A percentile compares a stretch with the other conserved stretches of the same genome.
Conservation (phyloP, 35 echinoderm and acorn worm species). For the Patiria miniata region DNA sequence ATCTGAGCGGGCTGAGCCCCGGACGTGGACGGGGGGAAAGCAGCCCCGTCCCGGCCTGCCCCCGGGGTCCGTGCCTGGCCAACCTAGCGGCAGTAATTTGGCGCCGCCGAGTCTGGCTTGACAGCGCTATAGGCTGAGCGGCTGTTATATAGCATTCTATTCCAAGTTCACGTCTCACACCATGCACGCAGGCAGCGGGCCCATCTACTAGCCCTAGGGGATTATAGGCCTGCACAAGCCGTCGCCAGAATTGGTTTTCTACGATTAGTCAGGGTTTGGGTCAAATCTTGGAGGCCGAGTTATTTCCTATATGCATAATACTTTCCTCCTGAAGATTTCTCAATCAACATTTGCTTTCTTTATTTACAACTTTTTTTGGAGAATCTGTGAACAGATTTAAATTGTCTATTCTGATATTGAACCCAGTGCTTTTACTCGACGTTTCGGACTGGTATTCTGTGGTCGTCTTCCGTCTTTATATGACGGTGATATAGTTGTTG, state of each 20-base stretch:
- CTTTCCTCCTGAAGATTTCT: too few relatives aligned
- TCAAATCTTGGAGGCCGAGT: too few relatives aligned
- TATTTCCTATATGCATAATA: too few relatives aligned
- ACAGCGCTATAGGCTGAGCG: background rate
- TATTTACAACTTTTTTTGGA: too few relatives aligned
- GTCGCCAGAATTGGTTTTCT: background rate
- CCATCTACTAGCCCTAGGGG: background rate
- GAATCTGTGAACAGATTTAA: too few relatives aligned
- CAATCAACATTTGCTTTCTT: too few relatives aligned
- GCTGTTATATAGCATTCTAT: background rate
- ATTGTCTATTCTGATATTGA: too few relatives aligned
- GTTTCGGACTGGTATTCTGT: too few relatives aligned
- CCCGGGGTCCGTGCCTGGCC: background rate
- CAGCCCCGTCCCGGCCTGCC: background rate
- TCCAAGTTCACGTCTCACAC: constrained; percentile 22
- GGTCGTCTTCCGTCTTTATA: too few relatives aligned
- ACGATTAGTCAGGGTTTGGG: background rate
- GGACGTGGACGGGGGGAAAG: background rate
- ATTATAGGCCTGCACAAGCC: too few relatives aligned
- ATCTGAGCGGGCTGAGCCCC: background rate
- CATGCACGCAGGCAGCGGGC: background rate
- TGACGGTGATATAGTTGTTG: too few relatives aligned
- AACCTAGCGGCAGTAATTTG: constrained; percentile 1
- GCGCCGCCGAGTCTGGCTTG: constrained; percentile 18
- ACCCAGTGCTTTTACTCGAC: too few relatives aligned